These are phyloP conservation scores for Oreochromis mossambicus DNA, from an alignment of 2,797 vertebrate species.

Conservation along the genomic window DNA sequence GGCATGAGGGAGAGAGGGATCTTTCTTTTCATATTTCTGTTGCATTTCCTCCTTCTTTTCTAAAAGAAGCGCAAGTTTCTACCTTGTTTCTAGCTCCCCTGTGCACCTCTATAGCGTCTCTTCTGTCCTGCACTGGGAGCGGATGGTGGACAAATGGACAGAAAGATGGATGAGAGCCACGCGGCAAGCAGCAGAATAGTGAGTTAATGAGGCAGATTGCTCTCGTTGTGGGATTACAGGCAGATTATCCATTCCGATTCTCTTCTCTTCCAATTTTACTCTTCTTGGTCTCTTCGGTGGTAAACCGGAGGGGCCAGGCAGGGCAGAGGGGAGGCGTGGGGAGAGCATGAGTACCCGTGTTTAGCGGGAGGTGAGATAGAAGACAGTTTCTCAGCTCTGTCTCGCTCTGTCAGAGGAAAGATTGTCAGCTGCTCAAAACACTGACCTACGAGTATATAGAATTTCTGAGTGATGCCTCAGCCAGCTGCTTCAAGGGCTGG, in stretches of 20 bases:
- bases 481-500: constrained; percentile 25
- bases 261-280: constrained; percentile 16
- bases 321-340: background rate
- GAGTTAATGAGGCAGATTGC: constrained; percentile 69
- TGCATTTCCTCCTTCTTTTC: constrained; percentile 7
- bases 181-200: constrained; percentile 15
- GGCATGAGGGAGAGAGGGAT: background rate
- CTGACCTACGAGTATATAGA: constrained; percentile 21
- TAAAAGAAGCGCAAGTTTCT: constrained; percentile 3
- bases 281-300: background rate
- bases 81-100: constrained; percentile 37
- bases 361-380: constrained; percentile 46
- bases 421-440: constrained; percentile 50
- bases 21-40: constrained; percentile 36
- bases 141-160: constrained; percentile 22
- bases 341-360: background rate
- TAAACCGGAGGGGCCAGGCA: background rate
- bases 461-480: constrained; percentile 30
- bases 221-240: constrained; percentile 61
- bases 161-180: constrained; percentile 46
- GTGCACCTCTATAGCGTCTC: constrained; percentile 38
- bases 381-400: background rate
- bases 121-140: background rate
- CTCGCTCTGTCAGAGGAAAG: constrained; percentile 8
- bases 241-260: constrained; percentile 61